phyloP scores from a whole-genome alignment of 2,888 invertebrate species.

The Leptopilina drosophilae region DNA sequence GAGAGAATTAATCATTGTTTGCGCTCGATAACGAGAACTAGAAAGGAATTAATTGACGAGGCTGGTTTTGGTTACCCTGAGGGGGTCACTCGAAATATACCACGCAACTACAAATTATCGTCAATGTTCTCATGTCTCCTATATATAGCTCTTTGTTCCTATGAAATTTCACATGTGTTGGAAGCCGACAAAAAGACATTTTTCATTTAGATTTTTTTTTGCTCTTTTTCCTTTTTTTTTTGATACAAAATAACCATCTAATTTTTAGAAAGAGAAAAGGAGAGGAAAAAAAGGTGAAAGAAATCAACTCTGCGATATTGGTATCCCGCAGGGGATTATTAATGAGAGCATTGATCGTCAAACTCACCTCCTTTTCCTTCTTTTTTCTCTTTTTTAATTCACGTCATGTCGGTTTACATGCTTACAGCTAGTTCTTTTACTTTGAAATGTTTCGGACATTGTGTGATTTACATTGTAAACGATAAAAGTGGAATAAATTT shows the following conservation, averaged over 20 bases:
- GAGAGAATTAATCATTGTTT: conserved; percentile 35
- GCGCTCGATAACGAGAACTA: conserved; percentile 32
- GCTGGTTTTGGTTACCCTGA: conserved; percentile 15
- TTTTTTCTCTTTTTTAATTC: neutral
- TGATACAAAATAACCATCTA: neutral
- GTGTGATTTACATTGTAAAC: conserved; percentile 18
- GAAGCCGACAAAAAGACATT: neutral
- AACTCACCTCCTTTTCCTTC: neutral
- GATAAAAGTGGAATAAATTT: conserved; percentile 25
- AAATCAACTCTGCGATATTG: too few species aligned
- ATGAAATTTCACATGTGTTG: neutral
- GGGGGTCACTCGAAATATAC: conserved; percentile 14
- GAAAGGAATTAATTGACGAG: conserved; percentile 32
- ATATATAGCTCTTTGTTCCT: neutral
- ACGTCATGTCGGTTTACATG: conserved; percentile 15
- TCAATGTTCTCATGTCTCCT: conserved; percentile 14
- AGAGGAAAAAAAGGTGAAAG: too few species aligned
- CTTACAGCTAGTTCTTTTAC: conserved; percentile 17
- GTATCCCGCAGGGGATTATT: neutral
- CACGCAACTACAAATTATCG: conserved; percentile 19
- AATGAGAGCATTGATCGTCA: conserved; percentile 14
- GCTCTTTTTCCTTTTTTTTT: neutral
- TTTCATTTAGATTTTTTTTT: neutral
- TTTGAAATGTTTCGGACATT: conserved; percentile 29
- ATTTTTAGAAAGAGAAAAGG: neutral